phyloP scores from a whole-genome alignment of 2,888 invertebrate species.

The Chesias legatella region DNA sequence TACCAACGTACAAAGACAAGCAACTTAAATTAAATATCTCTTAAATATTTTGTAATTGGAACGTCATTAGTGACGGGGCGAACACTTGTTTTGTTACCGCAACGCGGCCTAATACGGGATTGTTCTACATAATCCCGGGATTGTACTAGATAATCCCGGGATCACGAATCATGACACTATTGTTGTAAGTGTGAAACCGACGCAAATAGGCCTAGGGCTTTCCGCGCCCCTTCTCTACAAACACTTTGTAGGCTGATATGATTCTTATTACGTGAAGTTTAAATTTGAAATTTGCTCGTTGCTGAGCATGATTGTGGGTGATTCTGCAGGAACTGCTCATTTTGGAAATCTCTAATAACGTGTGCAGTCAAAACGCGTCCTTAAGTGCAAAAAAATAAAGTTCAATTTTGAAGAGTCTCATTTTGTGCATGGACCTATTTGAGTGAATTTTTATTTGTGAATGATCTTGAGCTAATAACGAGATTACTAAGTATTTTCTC shows the following conservation, averaged over 20 bases:
- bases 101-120: conserved; percentile 65
- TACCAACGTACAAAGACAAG: conserved; percentile 10
- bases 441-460: conserved; percentile 60
- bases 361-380: conserved; percentile 12
- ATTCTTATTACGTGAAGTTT: rapidly evolving
- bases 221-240: conserved; percentile 33
- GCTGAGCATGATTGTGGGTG: conserved; percentile 23
- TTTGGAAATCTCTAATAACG: conserved; percentile 35
- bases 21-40: conserved; percentile 33
- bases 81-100: conserved; percentile 73
- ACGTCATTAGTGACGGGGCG: conserved; percentile 59
- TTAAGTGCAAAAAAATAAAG: neutral
- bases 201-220: conserved; percentile 73
- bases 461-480: conserved; percentile 56
- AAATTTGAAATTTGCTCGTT: conserved; percentile 27
- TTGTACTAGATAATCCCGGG: conserved; percentile 73
- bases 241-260: conserved; percentile 26
- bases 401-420: conserved; percentile 19
- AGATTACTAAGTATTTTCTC: conserved; percentile 56
- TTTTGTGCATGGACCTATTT: conserved; percentile 45
- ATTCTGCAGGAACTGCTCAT: conserved; percentile 43
- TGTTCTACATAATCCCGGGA: conserved; percentile 44
- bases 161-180: conserved; percentile 81
- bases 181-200: conserved; percentile 81
- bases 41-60: conserved; percentile 67